These are phyloP conservation scores for Drosophila lowei DNA, from an alignment of 1,140 invertebrate genomes.

Conservation along the genomic window DNA sequence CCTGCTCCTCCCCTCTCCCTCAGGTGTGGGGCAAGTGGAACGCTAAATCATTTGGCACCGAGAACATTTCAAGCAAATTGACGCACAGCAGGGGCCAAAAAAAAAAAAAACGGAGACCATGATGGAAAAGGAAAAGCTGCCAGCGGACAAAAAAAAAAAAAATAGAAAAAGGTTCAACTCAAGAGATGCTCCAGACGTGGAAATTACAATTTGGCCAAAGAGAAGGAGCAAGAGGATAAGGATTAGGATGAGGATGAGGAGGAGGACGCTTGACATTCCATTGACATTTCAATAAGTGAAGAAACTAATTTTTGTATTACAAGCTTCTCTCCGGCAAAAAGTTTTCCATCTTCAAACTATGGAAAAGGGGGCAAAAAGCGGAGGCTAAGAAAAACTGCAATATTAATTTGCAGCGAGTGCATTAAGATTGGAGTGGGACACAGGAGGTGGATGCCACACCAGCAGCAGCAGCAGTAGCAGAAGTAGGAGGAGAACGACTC, in stretches of 20 bases:
- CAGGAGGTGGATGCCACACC: conserved; percentile 2
- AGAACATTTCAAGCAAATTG: conserved; percentile 79
- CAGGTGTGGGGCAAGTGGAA: conserved; percentile 50
- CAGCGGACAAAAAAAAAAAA: conserved; percentile 7
- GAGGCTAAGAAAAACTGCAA: conserved; percentile 61
- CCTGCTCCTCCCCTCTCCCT: conserved; percentile 7
- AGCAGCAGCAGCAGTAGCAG: not conserved
- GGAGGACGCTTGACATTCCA: conserved; percentile 58
- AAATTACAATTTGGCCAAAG: conserved; percentile 73
- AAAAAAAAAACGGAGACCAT: conserved; percentile 10
- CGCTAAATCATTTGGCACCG: conserved; percentile 77
- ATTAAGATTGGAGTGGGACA: conserved; percentile 45
- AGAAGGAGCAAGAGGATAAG: not conserved
- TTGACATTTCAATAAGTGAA: conserved; percentile 81
- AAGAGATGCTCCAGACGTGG: conserved; percentile 55
- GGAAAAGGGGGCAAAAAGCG: conserved; percentile 1
- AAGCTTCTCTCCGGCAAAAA: conserved; percentile 56
- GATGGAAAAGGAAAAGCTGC: conserved; percentile 14
- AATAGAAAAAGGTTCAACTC: conserved; percentile 20
- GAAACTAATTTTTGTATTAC: conserved; percentile 77
- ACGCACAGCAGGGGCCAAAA: conserved; percentile 35
- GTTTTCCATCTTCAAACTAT: conserved; percentile 56
- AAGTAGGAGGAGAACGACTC: not conserved
- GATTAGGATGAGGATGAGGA: too few relatives aligned
- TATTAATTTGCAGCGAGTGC: conserved; percentile 81